Percentiles rank a stretch among this genome's conserved stretches.
Evolutionary conservation across 2,113 vertebrate species (phyloP).

Genomic region (Struthio camelus): DNA sequence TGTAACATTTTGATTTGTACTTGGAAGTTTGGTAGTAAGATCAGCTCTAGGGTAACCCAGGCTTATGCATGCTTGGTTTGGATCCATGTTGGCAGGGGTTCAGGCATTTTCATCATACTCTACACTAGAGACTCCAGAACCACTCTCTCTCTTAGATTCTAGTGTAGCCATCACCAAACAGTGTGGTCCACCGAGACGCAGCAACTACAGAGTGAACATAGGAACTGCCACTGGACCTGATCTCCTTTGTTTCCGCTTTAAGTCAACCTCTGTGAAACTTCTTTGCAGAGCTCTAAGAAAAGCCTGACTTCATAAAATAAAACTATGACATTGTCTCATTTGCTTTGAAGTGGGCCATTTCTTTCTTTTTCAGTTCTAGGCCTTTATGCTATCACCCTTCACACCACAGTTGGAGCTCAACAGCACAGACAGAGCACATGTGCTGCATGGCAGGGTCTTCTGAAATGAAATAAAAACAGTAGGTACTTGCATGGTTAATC

Average conservation of each 20-base stretch:
- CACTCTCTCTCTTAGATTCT: background rate
- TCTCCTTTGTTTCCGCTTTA: background rate
- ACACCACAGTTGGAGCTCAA: background rate
- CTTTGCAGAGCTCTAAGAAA: background rate
- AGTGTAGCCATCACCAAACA: accelerated
- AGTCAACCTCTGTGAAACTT: background rate
- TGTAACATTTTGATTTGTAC: conserved; percentile 9
- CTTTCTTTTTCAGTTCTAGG: background rate
- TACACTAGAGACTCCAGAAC: background rate
- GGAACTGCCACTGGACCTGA: background rate
- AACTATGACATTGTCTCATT: background rate
- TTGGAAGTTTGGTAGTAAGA: conserved; percentile 18
- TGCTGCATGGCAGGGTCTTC: background rate
- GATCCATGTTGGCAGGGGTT: background rate
- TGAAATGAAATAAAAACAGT: background rate
- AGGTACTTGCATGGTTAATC: background rate
- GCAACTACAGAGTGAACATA: background rate
- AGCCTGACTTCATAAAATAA: background rate
- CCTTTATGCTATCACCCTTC: background rate
- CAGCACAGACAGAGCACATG: background rate
- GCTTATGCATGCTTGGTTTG: conserved; percentile 24
- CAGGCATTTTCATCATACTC: background rate
- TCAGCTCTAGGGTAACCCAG: background rate
- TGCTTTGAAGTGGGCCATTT: background rate
- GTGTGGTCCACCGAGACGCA: background rate